Percentiles rank a stretch among this genome's conserved stretches.
Evolutionary conservation across 1,140 invertebrate genomes (phyloP).

Genomic region (Leucophenga varia): DNA sequence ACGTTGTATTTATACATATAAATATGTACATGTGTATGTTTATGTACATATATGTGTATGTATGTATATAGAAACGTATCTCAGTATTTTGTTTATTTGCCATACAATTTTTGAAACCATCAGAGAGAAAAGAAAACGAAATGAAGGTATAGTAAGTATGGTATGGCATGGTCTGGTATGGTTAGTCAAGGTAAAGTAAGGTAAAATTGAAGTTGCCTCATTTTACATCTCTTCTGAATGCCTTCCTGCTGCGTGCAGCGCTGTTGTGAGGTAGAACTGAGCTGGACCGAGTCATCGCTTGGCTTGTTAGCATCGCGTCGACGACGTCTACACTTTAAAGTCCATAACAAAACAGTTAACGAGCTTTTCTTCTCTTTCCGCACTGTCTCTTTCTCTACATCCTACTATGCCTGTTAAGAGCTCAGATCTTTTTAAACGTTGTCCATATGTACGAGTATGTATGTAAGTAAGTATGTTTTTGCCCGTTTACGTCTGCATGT

Average conservation of each 20-base stretch:
- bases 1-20: background rate
- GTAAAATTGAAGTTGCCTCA: too few species aligned
- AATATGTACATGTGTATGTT: background rate
- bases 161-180: too few species aligned
- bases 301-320: conserved; percentile 21
- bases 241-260: conserved; percentile 5
- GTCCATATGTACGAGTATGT: too few species aligned
- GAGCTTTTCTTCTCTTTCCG: conserved; percentile 22
- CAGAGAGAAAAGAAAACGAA: too few species aligned
- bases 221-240: too few species aligned
- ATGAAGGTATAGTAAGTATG: too few species aligned
- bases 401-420: background rate
- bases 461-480: too few species aligned
- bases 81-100: too few species aligned
- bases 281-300: conserved; percentile 12
- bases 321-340: conserved; percentile 12
- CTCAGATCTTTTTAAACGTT: too few species aligned
- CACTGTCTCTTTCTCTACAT: background rate
- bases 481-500: too few species aligned
- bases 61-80: background rate
- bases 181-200: too few species aligned
- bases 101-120: too few species aligned
- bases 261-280: conserved; percentile 4
- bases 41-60: conserved; percentile 2
- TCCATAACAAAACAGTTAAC: conserved; percentile 32